These are phyloP conservation scores for Oscheius sp. DNA, from an alignment of 2,888 invertebrate genomes.

Conservation along the genomic window DNA sequence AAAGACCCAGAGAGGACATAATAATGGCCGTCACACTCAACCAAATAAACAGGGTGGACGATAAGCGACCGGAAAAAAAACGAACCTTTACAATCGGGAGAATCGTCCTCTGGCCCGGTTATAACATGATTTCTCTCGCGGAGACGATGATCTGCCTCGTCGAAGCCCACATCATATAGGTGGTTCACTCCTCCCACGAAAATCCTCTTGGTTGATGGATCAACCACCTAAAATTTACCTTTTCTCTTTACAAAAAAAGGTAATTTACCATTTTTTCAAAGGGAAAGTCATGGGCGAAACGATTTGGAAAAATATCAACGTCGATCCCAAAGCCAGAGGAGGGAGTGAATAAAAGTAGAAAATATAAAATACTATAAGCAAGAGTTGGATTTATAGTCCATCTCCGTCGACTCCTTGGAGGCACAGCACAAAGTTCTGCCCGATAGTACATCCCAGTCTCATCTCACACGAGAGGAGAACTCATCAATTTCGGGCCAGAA, in stretches of 20 bases:
- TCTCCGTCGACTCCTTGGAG: neutral
- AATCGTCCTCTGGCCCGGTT: slow-evolving; percentile 63
- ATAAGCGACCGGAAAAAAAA: neutral
- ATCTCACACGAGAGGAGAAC: slow-evolving; percentile 24
- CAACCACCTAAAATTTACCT: slow-evolving; percentile 51
- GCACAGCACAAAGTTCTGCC: slow-evolving; percentile 20
- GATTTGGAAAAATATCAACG: slow-evolving; percentile 48
- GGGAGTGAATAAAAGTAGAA: slow-evolving; percentile 2
- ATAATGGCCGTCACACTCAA: slow-evolving; percentile 12
- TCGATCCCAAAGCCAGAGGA: slow-evolving; percentile 11
- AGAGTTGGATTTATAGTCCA: neutral
- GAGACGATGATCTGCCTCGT: slow-evolving; percentile 41
- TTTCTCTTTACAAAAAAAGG: neutral
- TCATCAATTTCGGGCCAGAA: neutral
- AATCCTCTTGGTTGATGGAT: slow-evolving; percentile 61
- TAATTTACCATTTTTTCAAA: slow-evolving; percentile 56
- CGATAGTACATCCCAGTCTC: slow-evolving; percentile 24
- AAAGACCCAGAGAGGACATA: neutral
- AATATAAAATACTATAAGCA: slow-evolving; percentile 19
- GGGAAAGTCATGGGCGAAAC: slow-evolving; percentile 39
- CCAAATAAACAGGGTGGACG: neutral
- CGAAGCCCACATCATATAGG: slow-evolving; percentile 63
- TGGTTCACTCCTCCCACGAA: slow-evolving; percentile 68
- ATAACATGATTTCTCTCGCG: slow-evolving; percentile 53
- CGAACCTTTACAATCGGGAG: slow-evolving; percentile 58